phyloP scores from a whole-genome alignment of 2,797 vertebrate species.

The Chaetophractus vellerosus region DNA sequence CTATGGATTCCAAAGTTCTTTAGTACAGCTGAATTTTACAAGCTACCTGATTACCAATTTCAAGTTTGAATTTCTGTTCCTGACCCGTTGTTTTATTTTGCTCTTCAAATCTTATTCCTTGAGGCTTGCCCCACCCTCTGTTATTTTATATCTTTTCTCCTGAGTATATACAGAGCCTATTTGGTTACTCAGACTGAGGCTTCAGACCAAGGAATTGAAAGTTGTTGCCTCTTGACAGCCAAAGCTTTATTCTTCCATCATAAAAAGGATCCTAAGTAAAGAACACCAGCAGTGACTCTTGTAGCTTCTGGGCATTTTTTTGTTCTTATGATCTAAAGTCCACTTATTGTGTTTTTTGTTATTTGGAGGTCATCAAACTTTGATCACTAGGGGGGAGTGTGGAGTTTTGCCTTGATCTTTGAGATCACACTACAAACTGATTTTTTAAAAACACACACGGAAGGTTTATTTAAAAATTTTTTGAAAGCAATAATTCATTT shows the following conservation, averaged over 20 bases:
- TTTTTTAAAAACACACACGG: constrained; percentile 77
- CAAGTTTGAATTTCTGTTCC: constrained; percentile 70
- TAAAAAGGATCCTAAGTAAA: constrained; percentile 92
- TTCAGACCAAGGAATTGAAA: constrained; percentile 91
- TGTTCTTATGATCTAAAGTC: constrained; percentile 93
- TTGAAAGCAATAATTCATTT: constrained; percentile 66
- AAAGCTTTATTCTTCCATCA: constrained; percentile 90
- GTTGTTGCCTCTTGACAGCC: constrained; percentile 89
- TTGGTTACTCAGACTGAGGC: constrained; percentile 88
- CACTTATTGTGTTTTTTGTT: constrained; percentile 92
- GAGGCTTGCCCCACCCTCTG: constrained; percentile 79
- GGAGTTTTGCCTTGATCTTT: constrained; percentile 90
- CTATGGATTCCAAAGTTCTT: background rate
- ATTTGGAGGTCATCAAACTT: constrained; percentile 93
- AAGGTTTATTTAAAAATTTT: constrained; percentile 82
- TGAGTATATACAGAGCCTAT: constrained; percentile 88
- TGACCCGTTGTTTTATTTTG: constrained; percentile 83
- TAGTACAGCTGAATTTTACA: background rate
- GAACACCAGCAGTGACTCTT: constrained; percentile 91
- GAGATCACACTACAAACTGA: constrained; percentile 86
- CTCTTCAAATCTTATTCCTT: constrained; percentile 85
- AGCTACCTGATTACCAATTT: constrained; percentile 64
- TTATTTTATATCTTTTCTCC: constrained; percentile 83
- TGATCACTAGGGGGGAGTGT: constrained; percentile 92
- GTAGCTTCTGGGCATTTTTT: constrained; percentile 93